Percentiles rank a stretch among this genome's conserved stretches.
phyloP scores from a whole-genome alignment of 2,888 invertebrate species.

The Archips xylosteana region DNA sequence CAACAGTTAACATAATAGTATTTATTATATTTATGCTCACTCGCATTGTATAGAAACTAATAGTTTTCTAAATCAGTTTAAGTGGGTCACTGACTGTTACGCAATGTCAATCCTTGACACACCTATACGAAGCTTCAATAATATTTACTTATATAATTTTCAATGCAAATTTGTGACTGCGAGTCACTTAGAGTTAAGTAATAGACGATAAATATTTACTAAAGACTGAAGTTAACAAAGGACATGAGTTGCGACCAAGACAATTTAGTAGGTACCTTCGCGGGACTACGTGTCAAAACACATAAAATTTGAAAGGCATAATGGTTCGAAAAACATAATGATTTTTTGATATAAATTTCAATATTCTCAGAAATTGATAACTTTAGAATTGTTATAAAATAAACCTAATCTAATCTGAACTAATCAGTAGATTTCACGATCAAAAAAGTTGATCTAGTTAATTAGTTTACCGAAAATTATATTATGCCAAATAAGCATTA shows the following conservation, averaged over 20 bases:
- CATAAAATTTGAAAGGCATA: too few species aligned
- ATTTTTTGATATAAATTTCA: too few species aligned
- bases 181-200: slow-evolving; percentile 25
- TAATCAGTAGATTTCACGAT: too few species aligned
- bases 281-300: not conserved
- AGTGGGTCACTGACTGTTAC: slow-evolving; percentile 30
- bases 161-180: slow-evolving; percentile 32
- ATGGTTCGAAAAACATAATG: too few species aligned
- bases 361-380: too few species aligned
- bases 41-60: not conserved
- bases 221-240: not conserved
- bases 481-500: too few species aligned
- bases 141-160: slow-evolving; percentile 40
- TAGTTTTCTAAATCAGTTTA: slow-evolving; percentile 5
- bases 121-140: slow-evolving; percentile 36
- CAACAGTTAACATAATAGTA: too few species aligned
- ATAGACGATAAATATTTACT: slow-evolving; percentile 27
- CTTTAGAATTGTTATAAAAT: too few species aligned
- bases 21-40: too few species aligned
- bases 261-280: slow-evolving; percentile 4
- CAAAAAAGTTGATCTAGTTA: too few species aligned
- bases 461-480: too few species aligned
- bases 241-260: not conserved
- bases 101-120: slow-evolving; percentile 39
- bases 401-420: too few species aligned